Base-by-base conservation (phyloP, 1,140 invertebrate species). In the Prorops nasuta region DNA sequence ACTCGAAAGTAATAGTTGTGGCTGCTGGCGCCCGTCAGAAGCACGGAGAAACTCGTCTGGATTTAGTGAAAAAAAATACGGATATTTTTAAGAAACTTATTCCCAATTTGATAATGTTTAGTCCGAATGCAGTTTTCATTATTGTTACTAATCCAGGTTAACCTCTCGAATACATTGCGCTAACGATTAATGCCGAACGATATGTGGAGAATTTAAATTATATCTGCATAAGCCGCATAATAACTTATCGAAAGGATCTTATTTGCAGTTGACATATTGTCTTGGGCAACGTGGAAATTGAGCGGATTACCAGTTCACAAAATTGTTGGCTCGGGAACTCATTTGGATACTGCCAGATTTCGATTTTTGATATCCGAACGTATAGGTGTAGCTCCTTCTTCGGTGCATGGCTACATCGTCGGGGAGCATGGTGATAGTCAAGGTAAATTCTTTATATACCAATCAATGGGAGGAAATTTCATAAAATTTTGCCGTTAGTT, bases 281-380 rank as follows among this genome's bases (percentile, higher is more conserved):
- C 82, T 14, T 87, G 84, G 72, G 70, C 86, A 10, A 80, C 84
- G 7, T 88, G 86, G 85, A 87, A 86, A 62, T 41, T 85, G 24
- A 86, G 83, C 60, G 82, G 82, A 19, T 66, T 87, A 36, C 84
- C 84, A 19, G 66, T 75, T n/a, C 68, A 81, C 53, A 73, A 76
- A 43, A 75, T 87, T 4, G 81, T 88, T 52, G 86, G 86, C 19
- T 80, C 75, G 38, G 86, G 86, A 43, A 86, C 84, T 4, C 79
- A 81, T 57, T 60, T 88, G 19, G 84, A 87, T 57, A 80, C 82
- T 2, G 76, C 83, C 22, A 76, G 85, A 56, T 85, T 88, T 71
- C 79, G 81, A 12, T 82, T 74, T 53, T 52, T 81, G 36, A 77
- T 88, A 34, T 80, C 79, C 1, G 68, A 84, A 56, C 78, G 79